These are phyloP conservation scores for Excalfactoria chinensis DNA, from an alignment of 2,113 vertebrate species.

Conservation along the genomic window DNA sequence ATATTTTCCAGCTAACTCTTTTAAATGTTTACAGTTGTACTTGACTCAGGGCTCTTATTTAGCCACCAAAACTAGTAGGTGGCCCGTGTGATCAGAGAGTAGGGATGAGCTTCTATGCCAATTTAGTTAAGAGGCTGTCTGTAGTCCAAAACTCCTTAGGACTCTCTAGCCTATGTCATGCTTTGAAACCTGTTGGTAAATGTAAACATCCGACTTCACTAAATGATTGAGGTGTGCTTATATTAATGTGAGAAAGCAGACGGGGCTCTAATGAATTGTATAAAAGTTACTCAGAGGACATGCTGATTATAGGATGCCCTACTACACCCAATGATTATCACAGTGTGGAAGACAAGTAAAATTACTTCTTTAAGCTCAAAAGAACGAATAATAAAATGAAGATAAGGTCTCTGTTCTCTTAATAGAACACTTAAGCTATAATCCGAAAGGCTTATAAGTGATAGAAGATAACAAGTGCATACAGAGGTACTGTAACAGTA, in stretches of 20 bases:
- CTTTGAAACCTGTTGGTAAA: background rate
- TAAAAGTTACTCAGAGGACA: background rate
- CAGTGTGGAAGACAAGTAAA: background rate
- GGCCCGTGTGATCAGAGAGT: background rate
- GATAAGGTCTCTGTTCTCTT: background rate
- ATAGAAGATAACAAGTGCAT: background rate
- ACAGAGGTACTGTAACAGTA: background rate
- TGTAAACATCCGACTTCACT: background rate
- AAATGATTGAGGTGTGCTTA: background rate
- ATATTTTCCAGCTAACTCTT: slow-evolving; percentile 32
- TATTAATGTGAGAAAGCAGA: background rate
- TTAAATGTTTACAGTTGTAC: slow-evolving; percentile 46
- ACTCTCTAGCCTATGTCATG: background rate
- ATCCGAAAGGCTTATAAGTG: background rate
- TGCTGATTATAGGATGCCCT: background rate
- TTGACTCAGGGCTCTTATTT: slow-evolving; percentile 57
- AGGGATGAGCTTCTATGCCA: background rate
- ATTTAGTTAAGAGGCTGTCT: background rate
- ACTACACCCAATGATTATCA: background rate
- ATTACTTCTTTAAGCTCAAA: background rate
- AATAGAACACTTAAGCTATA: background rate
- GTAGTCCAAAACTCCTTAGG: background rate
- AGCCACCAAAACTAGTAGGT: slow-evolving; percentile 37
- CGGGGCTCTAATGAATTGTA: background rate
- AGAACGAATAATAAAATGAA: background rate